Percentiles rank a stretch among this genome's conserved stretches.
phyloP scores from a whole-genome alignment of 2,888 invertebrate species.

The Pterostichus madidus region DNA sequence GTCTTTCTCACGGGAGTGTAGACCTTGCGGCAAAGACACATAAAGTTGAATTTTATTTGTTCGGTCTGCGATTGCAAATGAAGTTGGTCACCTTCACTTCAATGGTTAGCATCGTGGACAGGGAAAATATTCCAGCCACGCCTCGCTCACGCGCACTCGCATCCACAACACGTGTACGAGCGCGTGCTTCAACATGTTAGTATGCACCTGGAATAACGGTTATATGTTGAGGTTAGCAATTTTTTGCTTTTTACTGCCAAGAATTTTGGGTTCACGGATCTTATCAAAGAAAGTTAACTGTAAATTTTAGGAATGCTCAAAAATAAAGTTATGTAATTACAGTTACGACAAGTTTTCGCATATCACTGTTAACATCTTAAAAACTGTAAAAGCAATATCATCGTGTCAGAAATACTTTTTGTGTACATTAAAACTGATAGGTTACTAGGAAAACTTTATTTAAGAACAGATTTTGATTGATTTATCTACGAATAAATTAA shows the following conservation, averaged over 20 bases:
- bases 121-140: slow-evolving; percentile 51
- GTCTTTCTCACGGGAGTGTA: not conserved
- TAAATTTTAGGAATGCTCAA: no score
- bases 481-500: not conserved
- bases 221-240: not conserved
- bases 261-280: no score
- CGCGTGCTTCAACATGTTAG: slow-evolving; percentile 21
- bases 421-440: no score
- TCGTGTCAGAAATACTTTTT: no score
- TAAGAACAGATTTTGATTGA: no score
- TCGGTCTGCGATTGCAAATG: not conserved
- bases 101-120: not conserved
- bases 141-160: slow-evolving; percentile 33
- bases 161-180: slow-evolving; percentile 28
- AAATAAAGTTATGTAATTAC: no score
- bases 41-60: not conserved
- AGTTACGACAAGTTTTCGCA: no score
- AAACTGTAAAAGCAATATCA: no score
- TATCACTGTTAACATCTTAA: no score
- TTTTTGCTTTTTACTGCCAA: no score
- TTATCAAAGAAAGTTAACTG: no score
- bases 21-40: not conserved
- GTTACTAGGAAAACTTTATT: no score
- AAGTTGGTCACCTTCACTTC: slow-evolving; percentile 67
- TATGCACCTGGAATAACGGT: slow-evolving; percentile 17